These are phyloP conservation scores for Selenia dentaria DNA, from an alignment of 2,888 invertebrate genomes.

Conservation along the genomic window DNA sequence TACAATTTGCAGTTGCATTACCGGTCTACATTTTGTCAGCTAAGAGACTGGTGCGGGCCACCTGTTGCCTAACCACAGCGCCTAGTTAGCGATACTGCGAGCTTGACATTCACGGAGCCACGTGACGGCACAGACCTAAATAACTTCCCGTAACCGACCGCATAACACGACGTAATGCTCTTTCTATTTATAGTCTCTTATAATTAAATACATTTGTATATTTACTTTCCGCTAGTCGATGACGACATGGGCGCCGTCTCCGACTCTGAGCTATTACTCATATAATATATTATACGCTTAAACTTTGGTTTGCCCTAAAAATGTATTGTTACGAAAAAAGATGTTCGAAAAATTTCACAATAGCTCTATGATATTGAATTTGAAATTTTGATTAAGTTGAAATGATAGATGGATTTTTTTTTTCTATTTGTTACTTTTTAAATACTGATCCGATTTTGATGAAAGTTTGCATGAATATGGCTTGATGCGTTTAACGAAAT, in stretches of 20 bases:
- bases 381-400: no score
- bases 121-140: slow-evolving; percentile 76
- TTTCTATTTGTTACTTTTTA: no score
- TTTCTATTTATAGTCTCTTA: slow-evolving; percentile 76
- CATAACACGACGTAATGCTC: slow-evolving; percentile 77
- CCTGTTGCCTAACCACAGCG: slow-evolving; percentile 72
- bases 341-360: no score
- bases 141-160: slow-evolving; percentile 78
- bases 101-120: slow-evolving; percentile 79
- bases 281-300: no score
- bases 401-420: no score
- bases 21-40: slow-evolving; percentile 37
- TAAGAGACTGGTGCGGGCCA: slow-evolving; percentile 66
- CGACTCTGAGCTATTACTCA: no score
- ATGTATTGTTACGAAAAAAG: no score
- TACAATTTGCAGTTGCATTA: slow-evolving; percentile 25
- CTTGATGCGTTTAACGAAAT: no score
- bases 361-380: no score
- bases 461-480: no score
- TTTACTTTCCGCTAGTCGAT: slow-evolving; percentile 63
- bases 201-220: slow-evolving; percentile 73
- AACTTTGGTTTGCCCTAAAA: no score
- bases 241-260: slow-evolving; percentile 32
- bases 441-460: no score
- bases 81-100: slow-evolving; percentile 70